A percentile compares a stretch with the other conserved stretches of the same genome.
Evolutionary conservation across 2,797 vertebrate species (phyloP).

Genomic region (Furcifer pardalis): DNA sequence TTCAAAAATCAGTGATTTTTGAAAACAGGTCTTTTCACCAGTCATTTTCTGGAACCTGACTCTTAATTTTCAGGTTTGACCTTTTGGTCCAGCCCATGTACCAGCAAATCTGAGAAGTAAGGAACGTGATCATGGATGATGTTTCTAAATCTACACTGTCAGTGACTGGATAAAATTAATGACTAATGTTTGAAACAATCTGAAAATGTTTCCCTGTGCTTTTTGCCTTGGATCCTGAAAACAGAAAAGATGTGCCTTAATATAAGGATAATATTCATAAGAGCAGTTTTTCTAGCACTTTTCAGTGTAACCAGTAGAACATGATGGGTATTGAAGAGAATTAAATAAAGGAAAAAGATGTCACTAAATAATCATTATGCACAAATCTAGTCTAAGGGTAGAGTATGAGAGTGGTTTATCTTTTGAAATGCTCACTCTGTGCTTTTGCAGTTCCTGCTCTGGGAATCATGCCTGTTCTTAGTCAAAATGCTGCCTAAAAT

Average conservation of each 20-base stretch:
- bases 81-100: too few relatives aligned
- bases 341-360: slow-evolving; percentile 55
- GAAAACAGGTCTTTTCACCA: too few relatives aligned
- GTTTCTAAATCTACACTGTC: slow-evolving; percentile 31
- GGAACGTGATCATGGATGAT: neutral
- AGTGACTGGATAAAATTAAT: slow-evolving; percentile 34
- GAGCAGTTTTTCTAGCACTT: slow-evolving; percentile 48
- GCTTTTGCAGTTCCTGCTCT: slow-evolving; percentile 49
- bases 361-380: slow-evolving; percentile 59
- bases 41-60: too few relatives aligned
- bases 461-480: slow-evolving; percentile 55
- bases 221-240: slow-evolving; percentile 34
- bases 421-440: slow-evolving; percentile 51
- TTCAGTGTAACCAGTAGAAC: slow-evolving; percentile 31
- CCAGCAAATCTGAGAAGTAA: too few relatives aligned
- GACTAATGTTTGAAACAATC: slow-evolving; percentile 27
- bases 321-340: slow-evolving; percentile 44
- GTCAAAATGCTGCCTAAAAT: slow-evolving; percentile 49
- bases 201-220: neutral
- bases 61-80: too few relatives aligned
- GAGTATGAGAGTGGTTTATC: neutral
- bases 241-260: slow-evolving; percentile 45
- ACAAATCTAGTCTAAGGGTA: slow-evolving; percentile 38
- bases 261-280: slow-evolving; percentile 27
- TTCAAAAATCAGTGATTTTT: too few relatives aligned